Evolutionary conservation across 2,888 invertebrate genomes (phyloP).

Genomic region (Crocallis elinguaria): DNA sequence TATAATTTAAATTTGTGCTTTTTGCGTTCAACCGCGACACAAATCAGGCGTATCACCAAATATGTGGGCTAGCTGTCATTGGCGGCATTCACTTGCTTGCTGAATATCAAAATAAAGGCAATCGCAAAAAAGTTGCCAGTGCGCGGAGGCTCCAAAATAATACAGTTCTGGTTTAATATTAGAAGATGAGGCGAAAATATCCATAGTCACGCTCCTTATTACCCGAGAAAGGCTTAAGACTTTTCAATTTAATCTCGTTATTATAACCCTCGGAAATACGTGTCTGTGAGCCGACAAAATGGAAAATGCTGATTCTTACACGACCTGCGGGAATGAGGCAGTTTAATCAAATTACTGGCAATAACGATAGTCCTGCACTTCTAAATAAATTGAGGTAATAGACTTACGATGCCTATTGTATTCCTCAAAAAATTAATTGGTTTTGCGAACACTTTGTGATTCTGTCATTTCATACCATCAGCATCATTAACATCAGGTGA

Average conservation of each 20-base stretch:
- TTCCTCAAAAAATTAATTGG: too few species aligned
- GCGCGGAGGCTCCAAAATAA: conserved; percentile 8
- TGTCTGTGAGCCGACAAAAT: conserved; percentile 49
- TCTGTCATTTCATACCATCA: too few species aligned
- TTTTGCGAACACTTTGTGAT: too few species aligned
- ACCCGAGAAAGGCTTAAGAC: conserved; percentile 65
- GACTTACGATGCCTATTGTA: too few species aligned
- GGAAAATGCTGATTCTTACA: conserved; percentile 30
- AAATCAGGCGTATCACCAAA: too few species aligned
- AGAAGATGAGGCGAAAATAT: conserved; percentile 71
- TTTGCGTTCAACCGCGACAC: too few species aligned
- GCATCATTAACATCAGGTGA: too few species aligned
- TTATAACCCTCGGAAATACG: conserved; percentile 70
- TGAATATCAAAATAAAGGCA: background rate
- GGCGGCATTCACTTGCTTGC: background rate
- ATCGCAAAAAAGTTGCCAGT: background rate
- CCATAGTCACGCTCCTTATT: conserved; percentile 80
- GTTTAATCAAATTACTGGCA: conserved; percentile 17
- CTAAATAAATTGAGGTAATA: too few species aligned
- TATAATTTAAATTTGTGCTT: too few species aligned
- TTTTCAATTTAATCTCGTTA: conserved; percentile 79
- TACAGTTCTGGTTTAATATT: conserved; percentile 60
- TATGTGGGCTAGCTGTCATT: too few species aligned
- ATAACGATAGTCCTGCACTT: background rate
- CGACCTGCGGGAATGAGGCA: conserved; percentile 14